Evolutionary conservation across 2,113 vertebrate species (phyloP).

Genomic region (Saguinus imperator): DNA sequence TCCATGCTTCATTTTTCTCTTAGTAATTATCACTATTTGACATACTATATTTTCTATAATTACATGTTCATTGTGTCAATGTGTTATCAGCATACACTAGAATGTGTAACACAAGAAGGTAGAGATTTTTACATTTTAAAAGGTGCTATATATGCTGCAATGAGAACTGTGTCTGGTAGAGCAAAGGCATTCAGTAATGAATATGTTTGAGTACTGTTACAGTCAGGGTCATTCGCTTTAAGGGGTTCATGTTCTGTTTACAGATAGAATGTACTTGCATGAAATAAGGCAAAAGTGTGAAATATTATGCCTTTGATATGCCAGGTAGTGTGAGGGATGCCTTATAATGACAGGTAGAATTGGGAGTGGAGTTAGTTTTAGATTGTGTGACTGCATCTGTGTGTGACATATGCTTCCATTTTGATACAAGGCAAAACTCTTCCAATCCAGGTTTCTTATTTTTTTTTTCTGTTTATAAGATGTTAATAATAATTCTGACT

Average conservation of each 20-base stretch:
- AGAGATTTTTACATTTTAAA: not conserved
- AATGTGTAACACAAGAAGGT: not conserved
- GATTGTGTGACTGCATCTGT: not conserved
- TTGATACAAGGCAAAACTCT: not conserved
- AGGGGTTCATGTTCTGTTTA: not conserved
- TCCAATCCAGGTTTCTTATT: not conserved
- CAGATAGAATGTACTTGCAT: not conserved
- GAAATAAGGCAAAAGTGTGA: not conserved
- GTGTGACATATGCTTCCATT: constrained; percentile 20
- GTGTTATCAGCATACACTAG: not conserved
- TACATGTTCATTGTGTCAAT: not conserved
- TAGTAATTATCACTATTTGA: not conserved
- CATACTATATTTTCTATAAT: not conserved
- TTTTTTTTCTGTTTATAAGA: constrained; percentile 5
- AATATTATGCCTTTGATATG: not conserved
- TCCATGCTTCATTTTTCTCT: not conserved
- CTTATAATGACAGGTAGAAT: not conserved
- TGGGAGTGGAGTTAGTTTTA: not conserved
- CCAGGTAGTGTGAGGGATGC: not conserved
- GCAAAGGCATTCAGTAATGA: not conserved
- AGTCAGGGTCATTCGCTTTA: not conserved
- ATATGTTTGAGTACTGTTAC: not conserved
- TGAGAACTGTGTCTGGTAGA: not conserved
- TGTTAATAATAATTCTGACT: constrained; percentile 29
- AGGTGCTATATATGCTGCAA: not conserved